Base-by-base conservation (phyloP, 1,140 invertebrate genomes). In the Tetragnatha versicolor region DNA sequence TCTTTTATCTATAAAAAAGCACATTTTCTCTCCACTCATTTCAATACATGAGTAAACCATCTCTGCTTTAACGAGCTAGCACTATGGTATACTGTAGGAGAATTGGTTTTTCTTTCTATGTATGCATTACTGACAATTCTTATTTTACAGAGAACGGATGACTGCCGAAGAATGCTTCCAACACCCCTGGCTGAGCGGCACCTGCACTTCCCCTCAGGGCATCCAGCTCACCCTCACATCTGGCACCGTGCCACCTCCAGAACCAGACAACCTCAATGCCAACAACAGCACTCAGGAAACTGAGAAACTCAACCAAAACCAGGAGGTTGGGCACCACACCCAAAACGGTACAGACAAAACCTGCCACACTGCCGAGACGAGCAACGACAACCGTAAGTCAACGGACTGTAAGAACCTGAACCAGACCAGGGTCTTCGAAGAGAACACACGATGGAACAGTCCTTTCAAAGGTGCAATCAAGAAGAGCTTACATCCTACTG, bases 81-180 rank as follows among this genome's bases (percentile, higher is more conserved):
- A 12, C 10, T 22, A n/a, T 12, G 5, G 22, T 5, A 9, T 51
- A 14, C 49, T n/a, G 6, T 17, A 51, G 22, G 0, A 51, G 49
- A n/a, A 22, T 22, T 53, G 49, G 20, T 9, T 22, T 58, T 12
- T 17, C 17, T 9, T 29, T 31, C 1, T 17, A 47, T 3, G 42
- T 1, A 20, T 47, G 42, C 12, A 12, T 47, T 3, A 1, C 3
- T 47, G 20, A 17, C n/a, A 12, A 49, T 58, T 61, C 20, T 81
- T 49, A 76, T 81, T 82, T 84, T 86, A 77, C 81, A 91, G 90
- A 81, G 85, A 88, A 63, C 87, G 91, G 42, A 84, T 91, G 83
- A 90, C 89, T 51, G 90, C 89, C 22, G 86, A 86, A 33, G 88
- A 91, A 68, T 91, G 90, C 80, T 85, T 91, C 12, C 84, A 89